Evolutionary conservation across 2,888 invertebrate species (phyloP).

Genomic region (Pelosia muscerda): DNA sequence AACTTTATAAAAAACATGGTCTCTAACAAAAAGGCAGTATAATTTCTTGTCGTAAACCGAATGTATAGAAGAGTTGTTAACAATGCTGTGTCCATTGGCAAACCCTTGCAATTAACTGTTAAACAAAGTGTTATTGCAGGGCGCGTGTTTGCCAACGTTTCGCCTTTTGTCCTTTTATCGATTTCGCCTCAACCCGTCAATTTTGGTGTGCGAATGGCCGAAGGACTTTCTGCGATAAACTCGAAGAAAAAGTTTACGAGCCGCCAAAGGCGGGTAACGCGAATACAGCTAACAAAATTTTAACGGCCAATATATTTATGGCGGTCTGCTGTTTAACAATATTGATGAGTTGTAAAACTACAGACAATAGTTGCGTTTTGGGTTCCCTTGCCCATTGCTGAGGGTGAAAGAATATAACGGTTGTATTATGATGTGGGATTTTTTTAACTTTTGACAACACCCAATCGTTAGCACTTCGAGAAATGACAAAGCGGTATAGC

Average conservation of each 20-base stretch:
- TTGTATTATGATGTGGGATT: conserved; percentile 44
- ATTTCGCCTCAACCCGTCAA: conserved; percentile 71
- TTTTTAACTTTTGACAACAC: conserved; percentile 24
- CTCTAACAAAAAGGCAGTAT: conserved; percentile 19
- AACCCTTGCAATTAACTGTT: conserved; percentile 80
- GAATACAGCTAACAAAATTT: conserved; percentile 71
- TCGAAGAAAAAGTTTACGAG: conserved; percentile 69
- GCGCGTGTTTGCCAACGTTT: conserved; percentile 73
- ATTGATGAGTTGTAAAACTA: conserved; percentile 61
- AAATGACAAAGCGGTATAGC: not conserved
- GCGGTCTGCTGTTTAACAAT: conserved; percentile 65
- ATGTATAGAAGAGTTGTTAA: conserved; percentile 67
- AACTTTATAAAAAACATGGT: conserved; percentile 34
- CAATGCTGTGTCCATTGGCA: conserved; percentile 72
- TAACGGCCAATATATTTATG: conserved; percentile 74
- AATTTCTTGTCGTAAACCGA: conserved; percentile 60
- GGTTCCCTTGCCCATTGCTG: conserved; percentile 39
- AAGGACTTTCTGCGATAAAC: conserved; percentile 62
- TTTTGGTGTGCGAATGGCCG: conserved; percentile 63
- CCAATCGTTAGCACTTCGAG: not conserved
- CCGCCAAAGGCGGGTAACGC: conserved; percentile 72
- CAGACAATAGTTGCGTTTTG: conserved; percentile 56
- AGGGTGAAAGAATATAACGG: conserved; percentile 60
- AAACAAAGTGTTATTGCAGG: conserved; percentile 67
- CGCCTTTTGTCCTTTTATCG: conserved; percentile 66